A percentile compares a stretch with the other conserved stretches of the same genome.
These are phyloP conservation scores for Euglossa dilemma DNA, from an alignment of 1,140 invertebrate species.

Conservation along the genomic window DNA sequence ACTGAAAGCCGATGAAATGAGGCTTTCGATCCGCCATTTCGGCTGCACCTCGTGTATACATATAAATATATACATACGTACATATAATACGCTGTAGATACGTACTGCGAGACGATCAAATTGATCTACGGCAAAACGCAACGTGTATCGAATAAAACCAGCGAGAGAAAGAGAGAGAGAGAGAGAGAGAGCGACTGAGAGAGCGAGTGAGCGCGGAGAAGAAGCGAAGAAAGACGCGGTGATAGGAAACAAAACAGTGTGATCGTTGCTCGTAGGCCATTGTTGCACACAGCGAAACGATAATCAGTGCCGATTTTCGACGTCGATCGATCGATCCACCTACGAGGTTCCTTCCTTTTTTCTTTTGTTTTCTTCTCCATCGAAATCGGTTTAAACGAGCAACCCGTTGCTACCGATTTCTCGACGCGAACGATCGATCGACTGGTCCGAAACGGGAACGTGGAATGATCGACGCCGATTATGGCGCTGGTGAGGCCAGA, in stretches of 20 bases:
- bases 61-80: slow-evolving; percentile 34
- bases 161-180: background rate
- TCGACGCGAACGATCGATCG: too few species aligned
- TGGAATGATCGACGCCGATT: background rate
- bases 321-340: too few species aligned
- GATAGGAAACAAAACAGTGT: too few species aligned
- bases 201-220: background rate
- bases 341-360: too few species aligned
- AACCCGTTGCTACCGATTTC: too few species aligned
- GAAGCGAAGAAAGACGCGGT: background rate
- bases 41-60: slow-evolving; percentile 37
- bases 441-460: too few species aligned
- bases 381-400: too few species aligned
- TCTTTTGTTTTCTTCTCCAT: background rate
- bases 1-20: background rate
- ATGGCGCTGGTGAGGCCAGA: background rate
- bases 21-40: background rate
- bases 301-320: slow-evolving; percentile 34
- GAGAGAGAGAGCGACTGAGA: background rate
- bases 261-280: slow-evolving; percentile 27
- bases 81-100: slow-evolving; percentile 34
- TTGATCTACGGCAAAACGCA: background rate
- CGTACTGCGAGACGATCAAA: slow-evolving; percentile 27
- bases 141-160: background rate
- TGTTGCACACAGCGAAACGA: slow-evolving; percentile 50